A percentile compares a stretch with the other conserved stretches of the same genome.
Evolutionary conservation across 2,888 invertebrate genomes (phyloP).

Genomic region (Drosophila percnosoma): DNA sequence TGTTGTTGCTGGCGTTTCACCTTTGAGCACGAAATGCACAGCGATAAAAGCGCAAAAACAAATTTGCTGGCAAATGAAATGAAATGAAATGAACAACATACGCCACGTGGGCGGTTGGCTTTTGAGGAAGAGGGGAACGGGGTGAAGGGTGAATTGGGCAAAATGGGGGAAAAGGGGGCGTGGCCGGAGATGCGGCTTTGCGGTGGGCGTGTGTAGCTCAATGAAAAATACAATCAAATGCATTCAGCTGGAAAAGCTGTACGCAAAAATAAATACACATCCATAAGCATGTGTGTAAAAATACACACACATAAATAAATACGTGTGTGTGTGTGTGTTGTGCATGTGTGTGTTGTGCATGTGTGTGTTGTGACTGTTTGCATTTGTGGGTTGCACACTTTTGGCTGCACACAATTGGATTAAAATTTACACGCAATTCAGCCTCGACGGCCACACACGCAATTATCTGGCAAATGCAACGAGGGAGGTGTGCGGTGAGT

Average conservation of each 20-base stretch:
- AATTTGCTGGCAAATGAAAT: constrained; percentile 55
- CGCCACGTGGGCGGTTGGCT: constrained; percentile 45
- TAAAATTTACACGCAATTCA: constrained; percentile 79
- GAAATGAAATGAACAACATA: constrained; percentile 62
- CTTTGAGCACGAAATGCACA: constrained; percentile 67
- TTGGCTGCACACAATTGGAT: constrained; percentile 80
- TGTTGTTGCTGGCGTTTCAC: constrained; percentile 50
- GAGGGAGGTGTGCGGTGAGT: neutral
- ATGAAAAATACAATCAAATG: constrained; percentile 79
- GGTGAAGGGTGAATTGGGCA: neutral
- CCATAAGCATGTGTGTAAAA: constrained; percentile 31
- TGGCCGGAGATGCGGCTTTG: constrained; percentile 37
- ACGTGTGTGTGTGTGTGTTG: constrained; percentile 7
- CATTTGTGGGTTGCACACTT: constrained; percentile 65
- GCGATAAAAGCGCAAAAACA: constrained; percentile 55
- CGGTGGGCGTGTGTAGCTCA: constrained; percentile 50
- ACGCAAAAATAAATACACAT: constrained; percentile 76
- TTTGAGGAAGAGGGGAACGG: constrained; percentile 1
- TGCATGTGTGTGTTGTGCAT: constrained; percentile 16
- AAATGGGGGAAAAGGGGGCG: constrained; percentile 17
- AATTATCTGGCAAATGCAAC: constrained; percentile 64
- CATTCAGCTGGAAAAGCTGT: constrained; percentile 78
- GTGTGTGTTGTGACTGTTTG: constrained; percentile 46
- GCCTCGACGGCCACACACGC: constrained; percentile 68
- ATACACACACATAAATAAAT: neutral